Conservation (phyloP, 2,888 invertebrate genomes). For the Eupithecia abbreviata region DNA sequence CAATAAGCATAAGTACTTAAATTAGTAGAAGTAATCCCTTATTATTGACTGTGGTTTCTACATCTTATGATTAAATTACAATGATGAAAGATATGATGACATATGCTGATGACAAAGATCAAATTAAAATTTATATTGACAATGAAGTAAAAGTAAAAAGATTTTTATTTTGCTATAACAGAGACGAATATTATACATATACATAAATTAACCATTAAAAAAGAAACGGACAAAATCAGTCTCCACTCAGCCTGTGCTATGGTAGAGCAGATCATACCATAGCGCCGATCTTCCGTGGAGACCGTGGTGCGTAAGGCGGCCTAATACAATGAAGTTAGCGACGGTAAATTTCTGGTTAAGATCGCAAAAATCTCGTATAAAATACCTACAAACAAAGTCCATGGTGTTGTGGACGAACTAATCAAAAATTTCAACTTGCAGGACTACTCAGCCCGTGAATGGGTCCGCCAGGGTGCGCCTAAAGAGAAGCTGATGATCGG, state of each 20-base stretch:
- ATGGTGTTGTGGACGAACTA: background rate
- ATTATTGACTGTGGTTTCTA: background rate
- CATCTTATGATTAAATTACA: background rate
- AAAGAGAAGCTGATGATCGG: slow-evolving; percentile 97
- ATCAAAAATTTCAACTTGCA: slow-evolving; percentile 53
- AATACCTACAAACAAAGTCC: background rate
- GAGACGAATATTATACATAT: no score
- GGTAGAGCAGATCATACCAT: no score
- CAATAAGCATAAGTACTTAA: no score
- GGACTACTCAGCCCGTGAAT: slow-evolving; percentile 95
- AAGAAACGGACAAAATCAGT: no score
- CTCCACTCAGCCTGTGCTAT: no score
- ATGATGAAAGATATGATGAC: background rate
- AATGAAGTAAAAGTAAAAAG: no score
- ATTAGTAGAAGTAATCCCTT: background rate
- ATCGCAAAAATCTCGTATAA: no score
- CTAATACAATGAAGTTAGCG: background rate
- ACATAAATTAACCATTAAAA: no score
- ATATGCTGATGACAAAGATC: background rate
- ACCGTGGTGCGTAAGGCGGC: no score
- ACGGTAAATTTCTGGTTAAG: background rate
- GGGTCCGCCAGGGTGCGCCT: slow-evolving; percentile 96
- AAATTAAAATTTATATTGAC: background rate
- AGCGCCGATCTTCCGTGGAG: no score
- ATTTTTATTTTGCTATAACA: no score